Conservation (phyloP, 2,797 vertebrate species). For the Alosa sapidissima region DNA sequence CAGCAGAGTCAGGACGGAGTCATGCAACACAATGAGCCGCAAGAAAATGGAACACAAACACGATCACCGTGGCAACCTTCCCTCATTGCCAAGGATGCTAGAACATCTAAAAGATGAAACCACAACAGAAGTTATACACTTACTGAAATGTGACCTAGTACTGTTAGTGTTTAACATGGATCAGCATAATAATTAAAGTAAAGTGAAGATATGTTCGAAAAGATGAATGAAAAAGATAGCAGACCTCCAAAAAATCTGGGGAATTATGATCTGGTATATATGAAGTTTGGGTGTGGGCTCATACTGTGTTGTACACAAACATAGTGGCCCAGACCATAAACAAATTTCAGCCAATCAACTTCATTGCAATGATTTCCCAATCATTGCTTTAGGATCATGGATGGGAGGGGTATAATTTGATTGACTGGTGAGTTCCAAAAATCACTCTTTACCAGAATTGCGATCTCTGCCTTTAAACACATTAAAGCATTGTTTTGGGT, state of each 20-base stretch:
- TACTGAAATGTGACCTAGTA: constrained; percentile 2
- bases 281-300: too few relatives aligned
- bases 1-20: constrained; percentile 72
- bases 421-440: background rate
- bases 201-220: background rate
- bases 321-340: too few relatives aligned
- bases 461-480: background rate
- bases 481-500: background rate
- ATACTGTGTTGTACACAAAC: too few relatives aligned
- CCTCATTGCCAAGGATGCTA: constrained; percentile 50
- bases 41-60: constrained; percentile 61
- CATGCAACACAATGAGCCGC: constrained; percentile 74
- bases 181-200: background rate
- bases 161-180: constrained; percentile 4
- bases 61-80: constrained; percentile 45
- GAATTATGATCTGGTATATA: too few relatives aligned
- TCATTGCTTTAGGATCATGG: background rate
- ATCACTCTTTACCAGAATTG: background rate
- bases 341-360: too few relatives aligned
- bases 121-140: constrained; percentile 49
- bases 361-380: too few relatives aligned
- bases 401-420: background rate
- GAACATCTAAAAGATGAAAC: constrained; percentile 62
- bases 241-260: background rate
- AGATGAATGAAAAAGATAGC: background rate